Evolutionary conservation across 2,888 invertebrate genomes (phyloP), one percentile per base, ranked within the genome.

Genomic region (Apodemia duryi): DNA sequence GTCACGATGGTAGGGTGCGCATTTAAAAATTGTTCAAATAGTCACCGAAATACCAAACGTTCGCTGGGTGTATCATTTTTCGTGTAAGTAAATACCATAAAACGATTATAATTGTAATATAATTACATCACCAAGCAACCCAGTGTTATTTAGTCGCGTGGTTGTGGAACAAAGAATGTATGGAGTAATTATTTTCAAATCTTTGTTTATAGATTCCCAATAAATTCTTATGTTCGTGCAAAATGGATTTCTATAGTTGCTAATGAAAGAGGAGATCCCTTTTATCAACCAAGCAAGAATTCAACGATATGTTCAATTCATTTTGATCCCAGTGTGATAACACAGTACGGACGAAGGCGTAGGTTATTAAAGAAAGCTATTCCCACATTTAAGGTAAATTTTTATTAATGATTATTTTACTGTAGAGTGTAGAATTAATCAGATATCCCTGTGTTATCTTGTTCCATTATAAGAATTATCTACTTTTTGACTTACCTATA

Each of bases 131-230:
- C 2, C 32, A 32, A 32, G 32, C 32, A 4, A 32, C 32, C 2
- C 32, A 4, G 32, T 0, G 32, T 32, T 10, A 1, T 43, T 1
- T 43, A 10, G 3, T 10, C 10, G 10, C 43, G 5, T 43, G 2
- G 9, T 43, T 43, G 43, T 3, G 43, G 43, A 43, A 43, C 2
- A 43, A 43, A 43, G 11, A 43, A 43, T 43, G 43, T 6, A 49
- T 49, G n/a, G 5, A 49, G 49, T 49, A 13, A 49, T 6, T 11
- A 7, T 46, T 46, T 21, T 35, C 5, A 4, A 5, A n/a, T 49
- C n/a, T 49, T 49, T 49, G n/a, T 49, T 49, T 49, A n/a, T 49
- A 49, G 49, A 49, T 49, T 49, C n/a, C 49, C 49, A n/a, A 49
- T 6, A 6, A 49, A 49, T 49, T 6, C 49, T 1, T 49, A 49